Evolutionary conservation across 2,888 invertebrate genomes (phyloP).

Genomic region (Drosophila formosana): DNA sequence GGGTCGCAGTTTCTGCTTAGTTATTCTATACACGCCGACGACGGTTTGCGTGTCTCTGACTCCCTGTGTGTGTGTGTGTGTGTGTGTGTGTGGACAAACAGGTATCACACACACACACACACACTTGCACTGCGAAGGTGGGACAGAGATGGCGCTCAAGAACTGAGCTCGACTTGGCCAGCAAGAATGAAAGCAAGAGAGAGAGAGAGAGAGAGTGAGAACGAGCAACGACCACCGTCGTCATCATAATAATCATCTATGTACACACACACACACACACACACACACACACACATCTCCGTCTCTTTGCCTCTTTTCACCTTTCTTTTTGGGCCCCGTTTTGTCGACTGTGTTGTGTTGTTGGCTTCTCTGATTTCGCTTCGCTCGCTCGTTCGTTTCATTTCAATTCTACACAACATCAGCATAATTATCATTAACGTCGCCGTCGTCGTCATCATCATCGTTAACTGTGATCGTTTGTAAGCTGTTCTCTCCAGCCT

Average conservation of each 20-base stretch:
- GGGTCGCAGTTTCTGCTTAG: constrained; percentile 65
- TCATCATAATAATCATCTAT: constrained; percentile 31
- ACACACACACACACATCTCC: constrained; percentile 30
- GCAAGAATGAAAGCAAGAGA: background rate
- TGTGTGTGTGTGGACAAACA: constrained; percentile 38
- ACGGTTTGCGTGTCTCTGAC: constrained; percentile 2
- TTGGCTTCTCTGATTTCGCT: constrained; percentile 35
- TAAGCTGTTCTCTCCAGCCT: constrained; percentile 4
- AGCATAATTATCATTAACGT: constrained; percentile 25
- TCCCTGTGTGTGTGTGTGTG: constrained; percentile 7
- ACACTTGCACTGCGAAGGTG: constrained; percentile 14
- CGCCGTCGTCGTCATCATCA: constrained; percentile 5
- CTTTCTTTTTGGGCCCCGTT: constrained; percentile 64
- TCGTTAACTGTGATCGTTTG: constrained; percentile 27
- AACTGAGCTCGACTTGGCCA: background rate
- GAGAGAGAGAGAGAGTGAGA: constrained; percentile 8
- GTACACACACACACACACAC: constrained; percentile 27
- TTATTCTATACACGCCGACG: constrained; percentile 60
- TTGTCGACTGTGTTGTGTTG: constrained; percentile 18
- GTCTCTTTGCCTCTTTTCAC: constrained; percentile 71
- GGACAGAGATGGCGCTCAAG: constrained; percentile 14
- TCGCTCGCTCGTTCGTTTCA: constrained; percentile 47
- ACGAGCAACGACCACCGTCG: constrained; percentile 6
- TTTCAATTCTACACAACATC: constrained; percentile 31
- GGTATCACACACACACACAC: constrained; percentile 10